phyloP scores from a whole-genome alignment of 2,888 invertebrate species.

The Chrysolina americana region DNA sequence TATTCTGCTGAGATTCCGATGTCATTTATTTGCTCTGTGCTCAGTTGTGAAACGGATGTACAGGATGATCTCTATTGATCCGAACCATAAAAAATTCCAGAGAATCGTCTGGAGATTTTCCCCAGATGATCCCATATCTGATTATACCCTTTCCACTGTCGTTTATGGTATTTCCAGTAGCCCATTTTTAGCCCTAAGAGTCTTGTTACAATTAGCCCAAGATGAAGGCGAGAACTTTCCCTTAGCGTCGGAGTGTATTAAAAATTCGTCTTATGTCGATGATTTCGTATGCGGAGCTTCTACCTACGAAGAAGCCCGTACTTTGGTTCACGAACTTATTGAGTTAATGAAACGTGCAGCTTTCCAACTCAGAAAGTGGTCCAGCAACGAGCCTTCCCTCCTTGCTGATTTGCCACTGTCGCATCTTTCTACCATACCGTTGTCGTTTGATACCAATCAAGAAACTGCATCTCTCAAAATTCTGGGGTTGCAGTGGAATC shows the following conservation, averaged over 20 bases:
- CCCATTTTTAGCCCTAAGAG: constrained; percentile 23
- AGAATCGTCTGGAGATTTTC: constrained; percentile 10
- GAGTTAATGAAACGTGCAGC: background rate
- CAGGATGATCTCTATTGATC: constrained; percentile 9
- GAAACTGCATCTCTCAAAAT: constrained; percentile 5
- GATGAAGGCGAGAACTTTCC: constrained; percentile 27
- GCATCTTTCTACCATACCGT: background rate
- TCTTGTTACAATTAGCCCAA: constrained; percentile 3
- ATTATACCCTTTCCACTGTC: background rate
- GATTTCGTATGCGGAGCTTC: constrained; percentile 1
- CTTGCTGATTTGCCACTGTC: constrained; percentile 4
- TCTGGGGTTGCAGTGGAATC: constrained; percentile 28
- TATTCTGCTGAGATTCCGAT: constrained; percentile 23
- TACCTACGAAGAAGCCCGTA: constrained; percentile 7
- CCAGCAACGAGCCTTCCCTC: constrained; percentile 18
- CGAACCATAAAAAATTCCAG: background rate
- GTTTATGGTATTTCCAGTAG: constrained; percentile 17
- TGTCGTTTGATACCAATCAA: constrained; percentile 12
- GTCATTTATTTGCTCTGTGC: constrained; percentile 3
- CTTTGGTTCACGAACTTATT: no score
- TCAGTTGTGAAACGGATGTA: constrained; percentile 38
- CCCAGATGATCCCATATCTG: background rate
- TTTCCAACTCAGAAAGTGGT: constrained; percentile 33
- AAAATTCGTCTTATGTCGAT: constrained; percentile 16
- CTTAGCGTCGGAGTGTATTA: background rate